Conservation (phyloP, 2,888 invertebrate species). For the Venustoraphidia nigricollis region DNA sequence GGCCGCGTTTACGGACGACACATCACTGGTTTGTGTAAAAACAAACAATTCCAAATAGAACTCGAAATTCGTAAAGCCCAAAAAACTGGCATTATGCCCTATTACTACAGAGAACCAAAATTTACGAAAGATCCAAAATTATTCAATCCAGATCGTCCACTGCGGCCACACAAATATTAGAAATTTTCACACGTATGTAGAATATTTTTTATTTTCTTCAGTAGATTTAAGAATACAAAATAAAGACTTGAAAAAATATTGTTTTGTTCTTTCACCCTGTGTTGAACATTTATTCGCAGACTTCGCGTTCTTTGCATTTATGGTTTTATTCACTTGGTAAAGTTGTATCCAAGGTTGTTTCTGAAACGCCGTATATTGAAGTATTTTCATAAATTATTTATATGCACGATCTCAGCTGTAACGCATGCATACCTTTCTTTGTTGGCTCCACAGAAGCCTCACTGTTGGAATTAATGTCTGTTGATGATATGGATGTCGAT, state of each 20-base stretch:
- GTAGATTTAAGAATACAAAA: slow-evolving; percentile 2
- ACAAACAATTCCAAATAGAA: slow-evolving; percentile 62
- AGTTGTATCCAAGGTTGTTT: too few species aligned
- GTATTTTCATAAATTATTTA: too few species aligned
- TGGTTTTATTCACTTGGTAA: too few species aligned
- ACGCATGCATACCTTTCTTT: too few species aligned
- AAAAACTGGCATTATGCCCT: slow-evolving; percentile 67
- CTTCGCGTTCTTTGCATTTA: too few species aligned
- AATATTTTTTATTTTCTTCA: slow-evolving; percentile 4
- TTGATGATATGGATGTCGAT: too few species aligned
- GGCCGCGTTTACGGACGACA: slow-evolving; percentile 84
- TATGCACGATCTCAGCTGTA: too few species aligned
- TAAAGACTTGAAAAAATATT: slow-evolving; percentile 15
- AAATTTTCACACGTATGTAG: slow-evolving; percentile 1
- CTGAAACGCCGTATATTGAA: too few species aligned
- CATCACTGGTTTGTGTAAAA: slow-evolving; percentile 82
- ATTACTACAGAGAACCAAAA: slow-evolving; percentile 60
- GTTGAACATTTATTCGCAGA: too few species aligned
- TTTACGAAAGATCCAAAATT: slow-evolving; percentile 79
- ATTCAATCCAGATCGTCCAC: slow-evolving; percentile 76
- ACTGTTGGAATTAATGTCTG: too few species aligned
- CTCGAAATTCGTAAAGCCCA: slow-evolving; percentile 61
- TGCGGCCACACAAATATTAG: slow-evolving; percentile 64
- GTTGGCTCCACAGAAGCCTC: too few species aligned
- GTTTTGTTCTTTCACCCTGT: slow-evolving; percentile 11